phyloP scores from a whole-genome alignment of 2,888 invertebrate genomes.

The Eretmocerus hayati region DNA sequence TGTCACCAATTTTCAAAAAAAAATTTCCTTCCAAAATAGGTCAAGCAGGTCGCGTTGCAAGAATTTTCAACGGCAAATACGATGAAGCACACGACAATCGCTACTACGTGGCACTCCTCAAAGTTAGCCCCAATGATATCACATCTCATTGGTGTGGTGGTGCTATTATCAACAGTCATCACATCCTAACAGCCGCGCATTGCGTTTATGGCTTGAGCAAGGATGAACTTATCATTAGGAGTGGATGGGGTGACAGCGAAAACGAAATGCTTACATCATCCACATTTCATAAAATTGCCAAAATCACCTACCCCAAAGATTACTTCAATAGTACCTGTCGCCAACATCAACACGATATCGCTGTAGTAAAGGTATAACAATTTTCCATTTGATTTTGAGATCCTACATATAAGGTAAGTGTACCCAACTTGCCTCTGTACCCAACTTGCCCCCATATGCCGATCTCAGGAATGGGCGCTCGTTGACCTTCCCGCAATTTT shows the following conservation, averaged over 20 bases:
- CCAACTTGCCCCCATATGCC: too few relatives aligned
- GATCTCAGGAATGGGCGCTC: too few relatives aligned
- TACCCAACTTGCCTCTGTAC: too few relatives aligned
- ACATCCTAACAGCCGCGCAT: neutral
- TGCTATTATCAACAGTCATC: neutral
- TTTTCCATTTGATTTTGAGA: too few relatives aligned
- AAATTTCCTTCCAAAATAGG: too few relatives aligned
- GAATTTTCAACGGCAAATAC: neutral
- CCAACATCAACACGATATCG: conserved; percentile 7
- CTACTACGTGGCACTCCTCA: neutral
- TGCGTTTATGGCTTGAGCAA: neutral
- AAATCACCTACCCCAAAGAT: conserved; percentile 6
- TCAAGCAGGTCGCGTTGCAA: too few relatives aligned
- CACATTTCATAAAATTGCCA: neutral
- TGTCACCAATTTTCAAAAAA: too few relatives aligned
- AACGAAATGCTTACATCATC: neutral
- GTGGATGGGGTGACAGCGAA: neutral
- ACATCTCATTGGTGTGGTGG: neutral
- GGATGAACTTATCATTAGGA: neutral
- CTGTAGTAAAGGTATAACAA: conserved; percentile 10
- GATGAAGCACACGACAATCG: neutral
- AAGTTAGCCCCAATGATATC: neutral
- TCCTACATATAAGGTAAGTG: too few relatives aligned
- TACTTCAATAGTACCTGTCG: conserved; percentile 3
- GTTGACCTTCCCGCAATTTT: too few relatives aligned